Base-by-base conservation (phyloP, 2,113 vertebrate species). In the Labeo catla region DNA sequence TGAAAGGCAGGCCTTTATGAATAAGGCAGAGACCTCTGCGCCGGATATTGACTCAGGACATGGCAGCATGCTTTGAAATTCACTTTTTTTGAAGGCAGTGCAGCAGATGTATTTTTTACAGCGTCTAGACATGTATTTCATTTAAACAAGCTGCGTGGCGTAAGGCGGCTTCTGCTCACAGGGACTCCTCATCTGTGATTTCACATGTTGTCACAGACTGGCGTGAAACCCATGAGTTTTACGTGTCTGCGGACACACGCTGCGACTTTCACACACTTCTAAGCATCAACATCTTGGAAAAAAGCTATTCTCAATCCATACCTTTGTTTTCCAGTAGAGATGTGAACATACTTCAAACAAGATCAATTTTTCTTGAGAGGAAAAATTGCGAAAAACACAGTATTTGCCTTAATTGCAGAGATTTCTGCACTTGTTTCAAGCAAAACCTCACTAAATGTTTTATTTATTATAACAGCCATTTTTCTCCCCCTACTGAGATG, bases 101-200 rank as follows among this genome's bases (percentile, higher is more conserved):
- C 89, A 92, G 90, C 70, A 82, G 92, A 95, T 95, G 93, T 93
- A 94, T 94, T 94, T 95, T 95, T 94, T 92, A 95, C 93, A 93
- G 92, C n/a, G 94, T 95, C 94, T 94, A 95, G 94, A 95, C 94
- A 93, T 92, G 94, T 90, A 92, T 94, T 94, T 94, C 93, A 94
- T 94, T 94, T 91, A 90, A 92, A 94, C 91, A 93, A 94, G 93
- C 91, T 91, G 92, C 50, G 68, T 73, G 82, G 86, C 65, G 43
- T 57, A 73, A 70, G 74, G 63, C 28, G 8, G 80, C 63, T 52
- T 28, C 63, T 7, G 80, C 49, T 70, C 80, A 68, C 63, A 70
- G 80, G 63, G 80, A 82, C 23, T 82, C 28, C 80, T 82, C 63
- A 68, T 66, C 63, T 28, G 80, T 82, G 80, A 82, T 70, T 82